A percentile compares a stretch with the other conserved stretches of the same genome.
phyloP scores from a whole-genome alignment of 92 coral and sea anemone genomes.

The Bergia sp. region DNA sequence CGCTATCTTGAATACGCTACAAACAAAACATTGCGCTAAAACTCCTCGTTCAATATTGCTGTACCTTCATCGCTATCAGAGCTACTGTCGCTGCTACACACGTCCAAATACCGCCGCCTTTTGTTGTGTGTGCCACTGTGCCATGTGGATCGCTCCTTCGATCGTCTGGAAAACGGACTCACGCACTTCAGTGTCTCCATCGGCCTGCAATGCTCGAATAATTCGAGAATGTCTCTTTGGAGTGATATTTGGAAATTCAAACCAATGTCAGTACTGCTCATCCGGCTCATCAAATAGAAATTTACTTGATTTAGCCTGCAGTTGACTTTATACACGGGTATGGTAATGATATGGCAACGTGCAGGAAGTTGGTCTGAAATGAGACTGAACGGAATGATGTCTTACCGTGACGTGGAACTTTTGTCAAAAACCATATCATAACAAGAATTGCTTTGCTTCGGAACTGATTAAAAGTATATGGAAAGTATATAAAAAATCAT shows the following conservation, averaged over 20 bases:
- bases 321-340: neutral
- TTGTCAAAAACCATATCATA: neutral
- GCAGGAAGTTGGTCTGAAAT: slow-evolving; percentile 17
- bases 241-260: neutral
- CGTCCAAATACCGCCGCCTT: slow-evolving; percentile 12
- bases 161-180: slow-evolving; percentile 35
- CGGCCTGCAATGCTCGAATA: neutral
- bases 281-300: slow-evolving; percentile 15
- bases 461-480: neutral
- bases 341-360: neutral
- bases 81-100: neutral
- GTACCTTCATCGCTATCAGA: slow-evolving; percentile 41
- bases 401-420: neutral
- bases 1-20: neutral
- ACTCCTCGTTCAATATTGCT: neutral
- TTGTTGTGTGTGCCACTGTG: slow-evolving; percentile 34
- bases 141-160: slow-evolving; percentile 35
- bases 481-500: neutral
- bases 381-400: neutral
- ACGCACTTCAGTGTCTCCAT: slow-evolving; percentile 43
- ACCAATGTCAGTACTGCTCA: neutral
- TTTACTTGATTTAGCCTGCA: neutral
- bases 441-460: neutral
- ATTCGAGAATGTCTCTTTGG: neutral
- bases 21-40: neutral